Percentiles rank a stretch among this genome's conserved stretches.
phyloP scores from a whole-genome alignment of 2,888 invertebrate species.

The Trichogramma evanescens region DNA sequence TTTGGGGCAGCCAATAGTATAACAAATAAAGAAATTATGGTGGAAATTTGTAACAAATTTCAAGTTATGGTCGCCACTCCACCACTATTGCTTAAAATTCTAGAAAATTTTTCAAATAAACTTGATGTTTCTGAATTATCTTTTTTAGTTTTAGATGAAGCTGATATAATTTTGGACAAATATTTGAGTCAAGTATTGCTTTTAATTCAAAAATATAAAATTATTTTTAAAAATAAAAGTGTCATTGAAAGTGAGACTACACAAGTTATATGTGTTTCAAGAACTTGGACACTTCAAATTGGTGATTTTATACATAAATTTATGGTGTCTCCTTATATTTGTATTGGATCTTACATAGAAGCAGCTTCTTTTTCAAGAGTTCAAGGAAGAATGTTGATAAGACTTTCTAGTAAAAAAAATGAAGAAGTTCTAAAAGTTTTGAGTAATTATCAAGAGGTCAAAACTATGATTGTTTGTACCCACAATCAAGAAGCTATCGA shows the following conservation, averaged over 20 bases:
- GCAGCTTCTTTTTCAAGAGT: conserved; percentile 65
- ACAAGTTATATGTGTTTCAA: conserved; percentile 57
- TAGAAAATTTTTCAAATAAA: conserved; percentile 42
- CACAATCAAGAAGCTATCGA: conserved; percentile 50
- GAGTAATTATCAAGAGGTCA: conserved; percentile 41
- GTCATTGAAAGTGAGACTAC: conserved; percentile 33
- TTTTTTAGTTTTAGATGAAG: conserved; percentile 65
- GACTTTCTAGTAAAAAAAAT: conserved; percentile 51
- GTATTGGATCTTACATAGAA: conserved; percentile 67
- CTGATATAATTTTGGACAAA: conserved; percentile 56
- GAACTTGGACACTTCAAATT: conserved; percentile 60
- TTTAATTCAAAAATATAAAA: conserved; percentile 26
- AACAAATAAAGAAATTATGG: conserved; percentile 31
- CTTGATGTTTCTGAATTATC: conserved; percentile 58
- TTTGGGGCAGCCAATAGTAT: conserved; percentile 37
- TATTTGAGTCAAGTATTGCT: conserved; percentile 44
- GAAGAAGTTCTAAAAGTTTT: conserved; percentile 49
- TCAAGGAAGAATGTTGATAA: conserved; percentile 47
- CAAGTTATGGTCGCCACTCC: conserved; percentile 69
- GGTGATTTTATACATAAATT: conserved; percentile 51
- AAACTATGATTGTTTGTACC: conserved; percentile 58
- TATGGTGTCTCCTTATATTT: conserved; percentile 57
- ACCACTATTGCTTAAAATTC: conserved; percentile 50
- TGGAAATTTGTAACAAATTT: conserved; percentile 54
- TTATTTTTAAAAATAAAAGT: conserved; percentile 23